Conservation (phyloP, 2,797 vertebrate genomes). For the Acrocephalus scirpaceus region DNA sequence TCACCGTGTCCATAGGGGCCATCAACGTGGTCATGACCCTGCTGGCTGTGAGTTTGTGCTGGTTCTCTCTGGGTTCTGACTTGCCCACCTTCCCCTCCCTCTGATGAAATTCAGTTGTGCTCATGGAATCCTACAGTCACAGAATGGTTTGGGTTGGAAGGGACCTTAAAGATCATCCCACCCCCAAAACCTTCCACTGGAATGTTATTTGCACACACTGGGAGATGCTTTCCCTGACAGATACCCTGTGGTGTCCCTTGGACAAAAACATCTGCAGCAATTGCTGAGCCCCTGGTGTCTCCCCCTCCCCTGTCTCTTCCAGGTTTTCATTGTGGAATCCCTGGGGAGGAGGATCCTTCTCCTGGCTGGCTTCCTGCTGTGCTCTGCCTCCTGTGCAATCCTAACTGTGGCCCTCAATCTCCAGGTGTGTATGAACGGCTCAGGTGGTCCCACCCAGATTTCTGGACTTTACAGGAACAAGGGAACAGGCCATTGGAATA, state of each 20-base stretch:
- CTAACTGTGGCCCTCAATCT: slow-evolving; percentile 85
- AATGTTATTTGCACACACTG: accelerated
- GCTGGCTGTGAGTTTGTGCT: slow-evolving; percentile 78
- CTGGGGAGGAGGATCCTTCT: slow-evolving; percentile 86
- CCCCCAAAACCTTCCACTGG: background rate
- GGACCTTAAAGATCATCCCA: background rate
- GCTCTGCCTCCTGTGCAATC: slow-evolving; percentile 82
- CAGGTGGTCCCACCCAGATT: accelerated
- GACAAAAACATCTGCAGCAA: background rate
- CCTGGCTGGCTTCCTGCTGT: slow-evolving; percentile 87
- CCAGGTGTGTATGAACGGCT: slow-evolving; percentile 78
- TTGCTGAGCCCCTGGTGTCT: background rate
- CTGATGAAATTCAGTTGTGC: too few relatives aligned
- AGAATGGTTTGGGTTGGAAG: background rate
- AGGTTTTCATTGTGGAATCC: slow-evolving; percentile 92
- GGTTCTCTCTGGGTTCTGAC: background rate
- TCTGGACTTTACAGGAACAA: background rate
- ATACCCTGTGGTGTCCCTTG: background rate
- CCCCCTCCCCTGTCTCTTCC: background rate
- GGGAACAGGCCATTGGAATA: background rate
- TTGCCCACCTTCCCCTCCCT: background rate
- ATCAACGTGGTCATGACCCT: slow-evolving; percentile 90
- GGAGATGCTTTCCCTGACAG: background rate
- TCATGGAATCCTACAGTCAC: background rate
- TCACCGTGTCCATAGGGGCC: slow-evolving; percentile 88